Conservation (phyloP, 2,888 invertebrate species). For the Archips crataeganus region DNA sequence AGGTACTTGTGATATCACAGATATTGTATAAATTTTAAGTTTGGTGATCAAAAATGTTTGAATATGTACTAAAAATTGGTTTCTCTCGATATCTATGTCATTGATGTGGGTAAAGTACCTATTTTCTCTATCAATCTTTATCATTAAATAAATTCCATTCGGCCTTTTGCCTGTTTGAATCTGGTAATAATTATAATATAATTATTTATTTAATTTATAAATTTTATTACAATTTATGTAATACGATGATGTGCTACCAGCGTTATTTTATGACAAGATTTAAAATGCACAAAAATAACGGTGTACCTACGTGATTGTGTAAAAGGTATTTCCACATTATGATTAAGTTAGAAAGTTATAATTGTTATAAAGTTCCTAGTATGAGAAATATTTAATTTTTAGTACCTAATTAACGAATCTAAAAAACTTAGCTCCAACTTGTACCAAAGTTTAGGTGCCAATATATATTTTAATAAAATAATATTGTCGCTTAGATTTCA, state of each 20-base stretch:
- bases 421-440: conserved; percentile 8
- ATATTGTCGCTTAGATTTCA: conserved; percentile 8
- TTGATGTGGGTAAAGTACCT: too few relatives aligned
- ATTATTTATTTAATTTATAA: too few relatives aligned
- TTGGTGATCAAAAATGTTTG: too few relatives aligned
- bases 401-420: neutral
- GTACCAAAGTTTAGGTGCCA: conserved; percentile 26
- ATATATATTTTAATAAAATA: conserved; percentile 21
- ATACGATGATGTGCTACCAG: neutral
- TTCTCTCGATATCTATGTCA: too few relatives aligned
- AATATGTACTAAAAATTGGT: too few relatives aligned
- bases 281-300: conserved; percentile 31
- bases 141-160: too few relatives aligned
- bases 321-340: neutral
- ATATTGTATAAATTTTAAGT: neutral
- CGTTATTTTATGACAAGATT: conserved; percentile 1
- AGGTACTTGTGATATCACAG: neutral
- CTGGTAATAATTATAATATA: too few relatives aligned
- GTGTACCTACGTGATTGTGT: neutral
- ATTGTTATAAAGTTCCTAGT: conserved; percentile 24
- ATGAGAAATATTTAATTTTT: conserved; percentile 14
- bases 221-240: neutral
- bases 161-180: too few relatives aligned
- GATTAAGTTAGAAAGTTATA: conserved; percentile 7
- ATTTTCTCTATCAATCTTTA: too few relatives aligned